phyloP scores from a whole-genome alignment of 2,888 invertebrate genomes.

The Lobophora halterata region DNA sequence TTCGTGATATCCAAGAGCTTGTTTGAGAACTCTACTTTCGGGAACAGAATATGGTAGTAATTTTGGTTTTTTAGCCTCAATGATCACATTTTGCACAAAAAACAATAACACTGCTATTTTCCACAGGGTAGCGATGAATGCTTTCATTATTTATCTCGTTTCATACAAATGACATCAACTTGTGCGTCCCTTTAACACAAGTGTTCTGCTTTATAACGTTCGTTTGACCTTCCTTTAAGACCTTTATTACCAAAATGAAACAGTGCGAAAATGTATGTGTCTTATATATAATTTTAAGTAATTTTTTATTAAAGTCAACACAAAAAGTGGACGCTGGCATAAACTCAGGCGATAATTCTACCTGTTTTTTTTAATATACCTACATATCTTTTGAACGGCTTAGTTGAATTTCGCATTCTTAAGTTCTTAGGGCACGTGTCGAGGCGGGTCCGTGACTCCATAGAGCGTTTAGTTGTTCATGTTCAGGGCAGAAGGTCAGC shows the following conservation, averaged over 20 bases:
- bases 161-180: constrained; percentile 39
- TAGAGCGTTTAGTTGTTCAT: no score
- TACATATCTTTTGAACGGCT: no score
- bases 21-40: constrained; percentile 51
- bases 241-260: constrained; percentile 39
- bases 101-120: constrained; percentile 33
- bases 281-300: constrained; percentile 13
- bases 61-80: constrained; percentile 27
- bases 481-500: no score
- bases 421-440: no score
- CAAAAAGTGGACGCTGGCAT: constrained; percentile 3
- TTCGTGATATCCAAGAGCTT: constrained; percentile 54
- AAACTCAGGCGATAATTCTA: constrained; percentile 12
- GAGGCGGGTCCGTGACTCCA: no score
- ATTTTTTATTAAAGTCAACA: constrained; percentile 1
- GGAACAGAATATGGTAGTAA: constrained; percentile 50
- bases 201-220: constrained; percentile 65
- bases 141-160: constrained; percentile 37
- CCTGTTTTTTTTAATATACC: no score
- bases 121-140: constrained; percentile 26
- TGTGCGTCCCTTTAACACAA: constrained; percentile 52
- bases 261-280: constrained; percentile 23
- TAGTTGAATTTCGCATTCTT: no score
- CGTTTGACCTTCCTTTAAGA: constrained; percentile 63
- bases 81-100: constrained; percentile 28